A percentile compares a stretch with the other conserved stretches of the same genome.
Conservation (phyloP, 2,797 vertebrate species). For the Gallinago stenura region DNA sequence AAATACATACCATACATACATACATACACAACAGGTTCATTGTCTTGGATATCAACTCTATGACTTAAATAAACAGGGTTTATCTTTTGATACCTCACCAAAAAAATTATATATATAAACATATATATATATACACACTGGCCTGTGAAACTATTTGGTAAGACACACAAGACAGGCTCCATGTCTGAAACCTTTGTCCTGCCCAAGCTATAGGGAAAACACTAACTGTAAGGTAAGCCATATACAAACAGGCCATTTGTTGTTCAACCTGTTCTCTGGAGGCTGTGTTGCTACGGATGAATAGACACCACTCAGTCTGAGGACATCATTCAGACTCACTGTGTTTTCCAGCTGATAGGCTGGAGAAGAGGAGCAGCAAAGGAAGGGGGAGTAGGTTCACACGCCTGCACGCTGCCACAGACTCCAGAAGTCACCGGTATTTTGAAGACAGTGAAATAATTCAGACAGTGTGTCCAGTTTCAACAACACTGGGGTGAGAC, state of each 20-base stretch:
- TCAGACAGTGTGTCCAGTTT: not conserved
- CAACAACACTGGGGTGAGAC: not conserved
- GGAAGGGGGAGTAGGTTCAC: not conserved
- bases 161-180: not conserved
- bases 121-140: not conserved
- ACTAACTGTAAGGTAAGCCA: not conserved
- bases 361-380: not conserved
- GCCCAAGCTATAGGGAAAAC: not conserved
- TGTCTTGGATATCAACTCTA: not conserved
- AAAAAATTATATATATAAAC: not conserved
- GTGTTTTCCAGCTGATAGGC: not conserved
- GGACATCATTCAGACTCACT: not conserved
- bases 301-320: not conserved
- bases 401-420: not conserved
- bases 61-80: not conserved
- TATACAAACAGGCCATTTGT: not conserved
- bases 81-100: not conserved
- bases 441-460: not conserved
- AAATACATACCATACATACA: not conserved
- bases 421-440: not conserved
- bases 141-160: not conserved
- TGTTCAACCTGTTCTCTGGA: slow-evolving; percentile 15
- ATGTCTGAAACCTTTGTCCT: not conserved
- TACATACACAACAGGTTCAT: not conserved
- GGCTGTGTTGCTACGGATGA: not conserved